These are phyloP conservation scores for Autographa pulchrina DNA, from an alignment of 2,888 invertebrate genomes.

Conservation along the genomic window DNA sequence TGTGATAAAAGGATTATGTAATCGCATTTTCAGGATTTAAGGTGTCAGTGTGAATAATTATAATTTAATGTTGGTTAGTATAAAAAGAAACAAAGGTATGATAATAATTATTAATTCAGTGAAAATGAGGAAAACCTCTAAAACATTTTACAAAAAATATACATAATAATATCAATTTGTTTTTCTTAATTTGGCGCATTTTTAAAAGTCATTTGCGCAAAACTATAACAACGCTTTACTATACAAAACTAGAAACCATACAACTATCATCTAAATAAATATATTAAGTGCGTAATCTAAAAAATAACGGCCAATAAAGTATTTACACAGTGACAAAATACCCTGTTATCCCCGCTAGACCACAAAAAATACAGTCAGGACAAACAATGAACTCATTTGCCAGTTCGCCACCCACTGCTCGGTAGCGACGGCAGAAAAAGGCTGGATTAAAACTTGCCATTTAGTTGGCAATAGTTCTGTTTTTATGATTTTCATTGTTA, in stretches of 20 bases:
- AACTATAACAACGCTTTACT: neutral
- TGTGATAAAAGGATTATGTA: neutral
- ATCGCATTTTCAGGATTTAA: neutral
- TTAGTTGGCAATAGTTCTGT: conserved; percentile 35
- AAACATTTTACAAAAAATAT: too few species aligned
- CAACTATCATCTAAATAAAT: neutral
- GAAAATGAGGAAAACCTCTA: too few species aligned
- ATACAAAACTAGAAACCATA: neutral
- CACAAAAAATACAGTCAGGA: conserved; percentile 62
- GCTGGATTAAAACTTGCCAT: conserved; percentile 61
- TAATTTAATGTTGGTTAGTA: too few species aligned
- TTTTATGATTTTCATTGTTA: neutral
- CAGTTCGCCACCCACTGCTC: conserved; percentile 64
- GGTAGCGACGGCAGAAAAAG: conserved; percentile 64
- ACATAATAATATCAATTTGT: too few species aligned
- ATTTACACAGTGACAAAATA: conserved; percentile 42
- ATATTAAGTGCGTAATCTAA: neutral
- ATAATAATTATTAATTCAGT: too few species aligned
- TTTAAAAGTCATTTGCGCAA: too few species aligned
- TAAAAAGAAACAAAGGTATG: too few species aligned
- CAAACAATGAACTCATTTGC: conserved; percentile 77
- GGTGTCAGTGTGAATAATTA: too few species aligned
- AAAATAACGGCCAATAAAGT: conserved; percentile 20
- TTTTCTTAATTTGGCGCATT: too few species aligned
- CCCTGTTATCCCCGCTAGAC: conserved; percentile 44